Evolutionary conservation across 2,113 vertebrate species (phyloP).

Genomic region (Hippocampus abdominalis): DNA sequence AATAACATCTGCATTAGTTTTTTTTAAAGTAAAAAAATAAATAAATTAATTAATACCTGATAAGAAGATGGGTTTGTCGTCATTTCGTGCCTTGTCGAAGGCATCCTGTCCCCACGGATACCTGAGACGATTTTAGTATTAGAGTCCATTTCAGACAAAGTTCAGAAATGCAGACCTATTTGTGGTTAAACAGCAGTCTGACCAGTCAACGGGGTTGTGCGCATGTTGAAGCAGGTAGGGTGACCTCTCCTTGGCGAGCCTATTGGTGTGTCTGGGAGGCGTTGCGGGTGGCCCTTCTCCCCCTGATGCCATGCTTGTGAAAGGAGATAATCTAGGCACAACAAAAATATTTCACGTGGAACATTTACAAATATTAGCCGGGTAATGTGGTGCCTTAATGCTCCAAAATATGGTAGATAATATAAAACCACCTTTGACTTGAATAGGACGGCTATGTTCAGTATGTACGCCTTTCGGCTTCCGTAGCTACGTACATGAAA

Average conservation of each 20-base stretch:
- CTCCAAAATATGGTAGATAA: no score
- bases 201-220: conserved; percentile 95
- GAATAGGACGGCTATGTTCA: not conserved
- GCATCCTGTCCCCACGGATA: conserved; percentile 92
- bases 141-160: not conserved
- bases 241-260: conserved; percentile 82
- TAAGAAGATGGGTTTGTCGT: conserved; percentile 91
- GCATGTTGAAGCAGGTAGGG: conserved; percentile 90
- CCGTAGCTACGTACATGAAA: not conserved
- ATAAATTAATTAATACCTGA: conserved; percentile 76
- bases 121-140: conserved; percentile 57
- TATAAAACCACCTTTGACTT: not conserved
- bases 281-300: conserved; percentile 47
- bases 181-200: conserved; percentile 41
- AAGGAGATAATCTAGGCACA: conserved; percentile 59
- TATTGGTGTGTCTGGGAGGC: conserved; percentile 70
- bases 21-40: not conserved
- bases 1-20: not conserved
- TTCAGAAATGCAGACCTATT: not conserved
- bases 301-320: conserved; percentile 75
- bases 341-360: not conserved
- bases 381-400: no score
- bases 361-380: not conserved
- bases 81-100: conserved; percentile 84
- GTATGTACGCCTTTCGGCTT: not conserved